Evolutionary conservation across 2,797 vertebrate genomes (phyloP), one percentile per base, ranked within the genome.

Genomic region (Trematomus bernacchii): DNA sequence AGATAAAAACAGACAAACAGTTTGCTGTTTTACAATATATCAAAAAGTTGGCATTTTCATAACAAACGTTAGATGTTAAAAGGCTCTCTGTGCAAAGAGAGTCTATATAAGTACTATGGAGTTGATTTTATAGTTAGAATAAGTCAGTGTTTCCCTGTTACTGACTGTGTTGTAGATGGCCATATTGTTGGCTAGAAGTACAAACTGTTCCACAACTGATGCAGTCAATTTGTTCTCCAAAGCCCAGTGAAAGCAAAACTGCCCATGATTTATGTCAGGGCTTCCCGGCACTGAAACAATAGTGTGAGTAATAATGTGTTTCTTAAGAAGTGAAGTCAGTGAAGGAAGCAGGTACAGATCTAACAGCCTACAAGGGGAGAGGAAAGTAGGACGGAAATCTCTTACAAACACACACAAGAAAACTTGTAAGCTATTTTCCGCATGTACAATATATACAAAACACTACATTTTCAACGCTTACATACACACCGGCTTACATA

Each of bases 241-340:
- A 63, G 40, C 68, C 63, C 66, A 67, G 67, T 68, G 67, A 81
- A 76, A 73, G 50, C 23, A 13, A 59, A 9, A 53, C 73, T 33
- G 33, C 68, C n/a, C 8, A 4, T 88, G 84, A 93, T 88, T 88
- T 73, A 87, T 85, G 73, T 59, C 69, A 79, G 55, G 16, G 76
- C 70, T 83, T 85, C 30, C 71, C 23, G 62, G 62, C 50, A 43
- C 16, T 80, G 66, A 86, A 87, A 82, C 76, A 72, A 77, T 71
- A 62, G 74, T 53, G 67, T 84, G 79, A 77, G 58, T 85, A 86
- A 87, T 73, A 74, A 69, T 67, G 66, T 63, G 61, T 69, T 78
- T 76, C 33, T 80, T 54, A 37, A 63, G 30, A 84, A 77, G 60
- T 76, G 67, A 55, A 80, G 63, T 77, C 69, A 62, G 64, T 27